phyloP scores from a whole-genome alignment of 2,888 invertebrate genomes.

The Amorpha juglandis region DNA sequence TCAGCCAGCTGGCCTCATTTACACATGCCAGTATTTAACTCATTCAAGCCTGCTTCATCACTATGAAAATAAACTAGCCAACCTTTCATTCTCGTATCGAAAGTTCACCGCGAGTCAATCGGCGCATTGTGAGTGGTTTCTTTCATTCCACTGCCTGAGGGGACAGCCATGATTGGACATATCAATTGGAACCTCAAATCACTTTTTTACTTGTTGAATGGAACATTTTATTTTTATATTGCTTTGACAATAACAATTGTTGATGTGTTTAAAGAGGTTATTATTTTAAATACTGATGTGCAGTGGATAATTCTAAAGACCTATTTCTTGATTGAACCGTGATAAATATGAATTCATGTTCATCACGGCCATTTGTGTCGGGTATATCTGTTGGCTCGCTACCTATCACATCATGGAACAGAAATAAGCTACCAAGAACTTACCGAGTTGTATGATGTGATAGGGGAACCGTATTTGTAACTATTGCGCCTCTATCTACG shows the following conservation, averaged over 20 bases:
- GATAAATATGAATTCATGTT: too few relatives aligned
- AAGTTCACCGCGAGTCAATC: conserved; percentile 20
- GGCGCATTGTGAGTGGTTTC: not conserved
- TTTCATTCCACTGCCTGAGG: conserved; percentile 10
- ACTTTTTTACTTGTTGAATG: conserved; percentile 29
- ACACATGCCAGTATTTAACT: not conserved
- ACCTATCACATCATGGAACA: too few relatives aligned
- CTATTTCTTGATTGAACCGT: too few relatives aligned
- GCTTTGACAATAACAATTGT: not conserved
- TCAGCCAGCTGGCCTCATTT: not conserved
- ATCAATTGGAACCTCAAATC: conserved; percentile 37
- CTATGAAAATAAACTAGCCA: not conserved
- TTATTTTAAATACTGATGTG: not conserved
- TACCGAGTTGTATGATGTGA: too few relatives aligned
- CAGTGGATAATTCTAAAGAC: not conserved
- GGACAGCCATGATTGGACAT: conserved; percentile 32
- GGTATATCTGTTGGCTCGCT: too few relatives aligned
- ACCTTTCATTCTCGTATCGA: not conserved
- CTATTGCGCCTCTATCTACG: too few relatives aligned
- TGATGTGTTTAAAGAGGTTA: not conserved
- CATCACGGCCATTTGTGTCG: too few relatives aligned
- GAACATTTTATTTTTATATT: not conserved
- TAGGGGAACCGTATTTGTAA: too few relatives aligned
- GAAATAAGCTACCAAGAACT: too few relatives aligned
- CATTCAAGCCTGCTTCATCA: not conserved